A percentile compares a stretch with the other conserved stretches of the same genome.
These are phyloP conservation scores for Tonatia bakeri DNA, from an alignment of 2,113 vertebrate species.

Conservation along the genomic window DNA sequence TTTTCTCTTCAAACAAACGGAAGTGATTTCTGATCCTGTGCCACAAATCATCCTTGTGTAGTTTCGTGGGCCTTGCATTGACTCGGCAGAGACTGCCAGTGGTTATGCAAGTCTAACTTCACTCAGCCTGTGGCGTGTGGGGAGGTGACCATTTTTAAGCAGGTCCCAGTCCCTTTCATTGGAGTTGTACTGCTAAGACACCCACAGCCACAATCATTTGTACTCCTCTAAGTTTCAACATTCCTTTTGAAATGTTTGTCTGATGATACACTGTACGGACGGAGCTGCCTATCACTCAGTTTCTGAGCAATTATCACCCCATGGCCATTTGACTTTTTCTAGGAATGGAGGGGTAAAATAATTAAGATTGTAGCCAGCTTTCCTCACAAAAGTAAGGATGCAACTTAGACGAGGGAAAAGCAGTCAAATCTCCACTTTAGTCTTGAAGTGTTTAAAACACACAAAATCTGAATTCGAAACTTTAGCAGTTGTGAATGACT, in stretches of 20 bases:
- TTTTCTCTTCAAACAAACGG: conserved; percentile 49
- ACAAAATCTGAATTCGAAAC: conserved; percentile 30
- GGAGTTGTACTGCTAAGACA: conserved; percentile 36
- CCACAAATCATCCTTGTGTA: conserved; percentile 34
- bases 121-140: neutral
- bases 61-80: neutral
- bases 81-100: neutral
- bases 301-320: conserved; percentile 32
- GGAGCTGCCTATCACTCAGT: neutral
- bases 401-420: neutral
- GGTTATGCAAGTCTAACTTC: neutral
- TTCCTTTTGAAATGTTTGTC: conserved; percentile 55
- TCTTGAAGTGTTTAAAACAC: conserved; percentile 37
- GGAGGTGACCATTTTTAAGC: conserved; percentile 43
- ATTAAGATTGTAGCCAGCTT: neutral
- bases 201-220: conserved; percentile 13
- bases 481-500: conserved; percentile 27
- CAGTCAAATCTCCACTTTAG: neutral
- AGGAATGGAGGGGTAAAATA: neutral
- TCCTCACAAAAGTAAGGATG: neutral
- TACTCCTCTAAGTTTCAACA: conserved; percentile 23
- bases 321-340: neutral
- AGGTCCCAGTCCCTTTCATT: neutral
- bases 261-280: neutral
- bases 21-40: conserved; percentile 27